phyloP scores from a whole-genome alignment of 2,888 invertebrate species.

The Temnothorax unifasciatus region DNA sequence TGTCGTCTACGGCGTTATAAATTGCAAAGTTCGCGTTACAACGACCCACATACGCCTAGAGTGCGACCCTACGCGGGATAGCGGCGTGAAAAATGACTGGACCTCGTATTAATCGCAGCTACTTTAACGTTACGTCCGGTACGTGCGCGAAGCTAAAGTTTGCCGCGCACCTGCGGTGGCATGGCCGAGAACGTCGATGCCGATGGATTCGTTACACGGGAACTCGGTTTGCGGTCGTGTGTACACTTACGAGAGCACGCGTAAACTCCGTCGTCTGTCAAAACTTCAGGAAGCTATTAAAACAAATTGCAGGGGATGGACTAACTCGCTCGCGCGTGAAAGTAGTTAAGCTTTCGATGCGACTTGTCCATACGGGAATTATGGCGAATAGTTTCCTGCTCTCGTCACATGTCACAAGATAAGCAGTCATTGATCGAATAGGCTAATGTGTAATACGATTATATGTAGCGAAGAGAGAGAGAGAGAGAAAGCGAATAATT shows the following conservation, averaged over 20 bases:
- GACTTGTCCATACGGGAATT: neutral
- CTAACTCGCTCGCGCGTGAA: neutral
- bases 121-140: constrained; percentile 77
- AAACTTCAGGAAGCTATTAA: constrained; percentile 52
- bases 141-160: constrained; percentile 75
- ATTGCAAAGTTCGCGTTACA: constrained; percentile 51
- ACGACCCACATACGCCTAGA: neutral
- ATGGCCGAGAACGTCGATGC: constrained; percentile 66
- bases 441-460: neutral
- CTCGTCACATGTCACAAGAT: constrained; percentile 8
- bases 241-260: constrained; percentile 56
- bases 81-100: constrained; percentile 75
- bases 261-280: constrained; percentile 60
- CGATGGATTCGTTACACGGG: constrained; percentile 75
- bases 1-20: constrained; percentile 33
- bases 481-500: neutral
- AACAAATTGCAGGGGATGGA: constrained; percentile 52
- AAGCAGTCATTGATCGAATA: neutral
- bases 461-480: neutral
- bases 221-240: constrained; percentile 69
- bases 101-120: constrained; percentile 77
- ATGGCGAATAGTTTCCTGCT: neutral
- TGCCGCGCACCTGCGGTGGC: constrained; percentile 55
- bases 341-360: constrained; percentile 29
- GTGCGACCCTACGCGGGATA: constrained; percentile 38